A percentile compares a stretch with the other conserved stretches of the same genome.
These are phyloP conservation scores for Harpagifer antarcticus DNA, from an alignment of 2,797 vertebrate genomes.

Conservation along the genomic window DNA sequence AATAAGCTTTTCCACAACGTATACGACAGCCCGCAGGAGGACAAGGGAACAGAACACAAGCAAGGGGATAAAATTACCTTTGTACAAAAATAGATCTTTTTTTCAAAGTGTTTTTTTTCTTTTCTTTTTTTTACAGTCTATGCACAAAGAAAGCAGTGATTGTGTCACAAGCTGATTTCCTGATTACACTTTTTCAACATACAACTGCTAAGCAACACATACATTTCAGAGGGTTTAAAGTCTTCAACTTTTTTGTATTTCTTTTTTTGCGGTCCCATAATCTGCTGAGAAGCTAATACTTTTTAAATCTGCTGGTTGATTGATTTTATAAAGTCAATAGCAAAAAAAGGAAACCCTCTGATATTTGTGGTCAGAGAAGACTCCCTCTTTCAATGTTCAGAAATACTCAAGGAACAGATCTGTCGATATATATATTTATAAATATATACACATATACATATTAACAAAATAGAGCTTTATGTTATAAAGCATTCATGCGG, in stretches of 20 bases:
- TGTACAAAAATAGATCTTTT: slow-evolving; percentile 99
- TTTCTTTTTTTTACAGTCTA: slow-evolving; percentile 72
- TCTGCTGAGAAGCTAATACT: slow-evolving; percentile 58
- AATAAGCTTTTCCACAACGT: slow-evolving; percentile 79
- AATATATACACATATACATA: slow-evolving; percentile 91
- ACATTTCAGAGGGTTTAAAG: slow-evolving; percentile 70
- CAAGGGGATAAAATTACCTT: slow-evolving; percentile 97
- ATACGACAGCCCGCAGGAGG: slow-evolving; percentile 84
- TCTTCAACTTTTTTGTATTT: slow-evolving; percentile 50
- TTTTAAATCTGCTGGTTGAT: slow-evolving; percentile 66
- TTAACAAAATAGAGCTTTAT: slow-evolving; percentile 90
- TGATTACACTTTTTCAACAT: slow-evolving; percentile 71
- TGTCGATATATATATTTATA: slow-evolving; percentile 86
- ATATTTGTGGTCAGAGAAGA: slow-evolving; percentile 68
- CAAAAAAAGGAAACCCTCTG: slow-evolving; percentile 30
- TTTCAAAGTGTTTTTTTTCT: slow-evolving; percentile 83
- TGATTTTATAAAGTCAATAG: slow-evolving; percentile 57
- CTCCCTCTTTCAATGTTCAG: slow-evolving; percentile 62
- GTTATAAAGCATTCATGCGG: slow-evolving; percentile 82
- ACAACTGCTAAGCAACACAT: slow-evolving; percentile 79
- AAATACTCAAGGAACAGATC: slow-evolving; percentile 80
- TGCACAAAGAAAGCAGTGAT: slow-evolving; percentile 85
- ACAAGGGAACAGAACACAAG: slow-evolving; percentile 82
- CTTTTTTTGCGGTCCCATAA: slow-evolving; percentile 66
- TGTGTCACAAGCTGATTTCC: slow-evolving; percentile 82